Evolutionary conservation across 2,113 vertebrate genomes (phyloP).

Genomic region (Amphilophus citrinellus): DNA sequence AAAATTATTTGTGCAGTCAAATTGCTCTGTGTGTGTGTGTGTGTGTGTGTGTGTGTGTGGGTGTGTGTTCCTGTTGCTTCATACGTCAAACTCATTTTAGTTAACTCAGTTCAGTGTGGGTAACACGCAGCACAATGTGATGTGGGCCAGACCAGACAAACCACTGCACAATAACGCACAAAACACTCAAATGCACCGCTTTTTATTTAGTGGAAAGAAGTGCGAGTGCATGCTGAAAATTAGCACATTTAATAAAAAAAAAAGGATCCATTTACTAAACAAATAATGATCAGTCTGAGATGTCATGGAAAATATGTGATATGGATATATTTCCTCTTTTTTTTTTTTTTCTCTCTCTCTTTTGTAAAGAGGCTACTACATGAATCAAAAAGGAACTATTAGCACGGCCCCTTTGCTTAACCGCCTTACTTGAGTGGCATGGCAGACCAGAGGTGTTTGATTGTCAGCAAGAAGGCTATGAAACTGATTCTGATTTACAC

Average conservation of each 20-base stretch:
- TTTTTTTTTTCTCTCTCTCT: accelerated
- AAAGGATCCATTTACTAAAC: background rate
- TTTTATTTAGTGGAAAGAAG: background rate
- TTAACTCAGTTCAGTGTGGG: background rate
- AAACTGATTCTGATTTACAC: no score
- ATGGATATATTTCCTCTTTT: background rate
- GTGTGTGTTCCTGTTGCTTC: background rate
- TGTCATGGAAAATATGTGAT: background rate
- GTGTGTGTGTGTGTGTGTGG: no score
- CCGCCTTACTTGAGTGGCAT: background rate
- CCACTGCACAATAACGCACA: background rate
- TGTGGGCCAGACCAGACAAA: background rate
- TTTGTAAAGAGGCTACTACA: background rate
- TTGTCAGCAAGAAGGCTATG: background rate
- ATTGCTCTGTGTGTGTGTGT: background rate
- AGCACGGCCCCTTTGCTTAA: background rate
- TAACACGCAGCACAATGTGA: background rate
- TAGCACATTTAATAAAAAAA: background rate
- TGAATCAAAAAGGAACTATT: background rate
- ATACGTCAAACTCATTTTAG: background rate
- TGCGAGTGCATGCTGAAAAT: background rate
- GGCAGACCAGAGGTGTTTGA: background rate
- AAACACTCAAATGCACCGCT: background rate
- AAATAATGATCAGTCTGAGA: no score
- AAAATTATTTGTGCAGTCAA: background rate